Conservation (phyloP, 2,797 vertebrate genomes). For the Amphiprion clarkii region DNA sequence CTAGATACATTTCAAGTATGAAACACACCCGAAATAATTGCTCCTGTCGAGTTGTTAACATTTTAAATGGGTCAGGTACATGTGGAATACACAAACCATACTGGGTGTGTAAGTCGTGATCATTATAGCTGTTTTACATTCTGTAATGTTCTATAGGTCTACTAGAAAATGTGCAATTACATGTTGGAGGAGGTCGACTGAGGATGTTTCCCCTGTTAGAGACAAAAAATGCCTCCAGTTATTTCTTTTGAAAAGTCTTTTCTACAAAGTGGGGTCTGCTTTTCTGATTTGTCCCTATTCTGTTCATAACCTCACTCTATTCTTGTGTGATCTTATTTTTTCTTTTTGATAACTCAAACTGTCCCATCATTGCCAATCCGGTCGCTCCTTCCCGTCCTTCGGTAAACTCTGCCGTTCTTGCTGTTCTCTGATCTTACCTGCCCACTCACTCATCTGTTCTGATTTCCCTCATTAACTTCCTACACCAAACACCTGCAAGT, state of each 20-base stretch:
- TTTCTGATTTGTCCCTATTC: background rate
- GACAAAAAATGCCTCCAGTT: background rate
- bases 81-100: slow-evolving; percentile 22
- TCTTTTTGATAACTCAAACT: background rate
- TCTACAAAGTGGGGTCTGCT: background rate
- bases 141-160: slow-evolving; percentile 3
- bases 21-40: slow-evolving; percentile 21
- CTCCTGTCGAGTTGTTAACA: slow-evolving; percentile 7
- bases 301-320: too few relatives aligned
- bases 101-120: background rate
- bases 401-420: background rate
- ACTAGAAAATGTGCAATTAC: slow-evolving; percentile 1
- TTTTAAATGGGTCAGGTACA: slow-evolving; percentile 27
- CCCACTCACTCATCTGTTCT: background rate
- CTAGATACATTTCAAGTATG: slow-evolving; percentile 38
- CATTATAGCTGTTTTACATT: slow-evolving; percentile 37
- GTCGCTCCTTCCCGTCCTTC: background rate
- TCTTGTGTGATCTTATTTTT: too few relatives aligned
- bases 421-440: background rate
- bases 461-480: background rate
- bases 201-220: slow-evolving; percentile 8
- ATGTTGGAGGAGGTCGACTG: background rate
- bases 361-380: background rate
- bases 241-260: background rate
- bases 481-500: background rate